Conservation (phyloP, 2,797 vertebrate species). For the Anas georgica region DNA sequence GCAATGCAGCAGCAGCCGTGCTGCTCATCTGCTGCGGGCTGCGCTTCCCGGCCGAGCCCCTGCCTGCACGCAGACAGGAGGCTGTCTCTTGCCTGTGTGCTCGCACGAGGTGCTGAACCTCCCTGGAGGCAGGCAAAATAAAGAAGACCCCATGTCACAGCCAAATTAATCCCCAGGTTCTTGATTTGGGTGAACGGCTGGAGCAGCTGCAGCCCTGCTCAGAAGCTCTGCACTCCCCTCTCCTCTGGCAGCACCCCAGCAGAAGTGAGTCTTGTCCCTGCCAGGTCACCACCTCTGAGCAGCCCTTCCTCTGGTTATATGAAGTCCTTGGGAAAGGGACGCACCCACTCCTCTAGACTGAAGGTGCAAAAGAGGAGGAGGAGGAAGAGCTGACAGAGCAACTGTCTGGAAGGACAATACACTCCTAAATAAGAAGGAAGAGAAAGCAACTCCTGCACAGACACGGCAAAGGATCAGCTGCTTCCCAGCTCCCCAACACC, state of each 20-base stretch:
- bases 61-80: not conserved
- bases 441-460: not conserved
- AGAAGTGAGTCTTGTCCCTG: not conserved
- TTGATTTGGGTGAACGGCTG: not conserved
- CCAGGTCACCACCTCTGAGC: not conserved
- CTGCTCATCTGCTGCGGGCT: not conserved
- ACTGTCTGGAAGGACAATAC: not conserved
- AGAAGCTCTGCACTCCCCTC: not conserved
- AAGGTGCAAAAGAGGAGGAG: not conserved
- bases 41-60: constrained; percentile 13
- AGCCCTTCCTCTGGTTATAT: not conserved
- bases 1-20: constrained; percentile 50
- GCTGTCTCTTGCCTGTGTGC: not conserved
- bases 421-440: not conserved
- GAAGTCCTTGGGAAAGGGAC: not conserved
- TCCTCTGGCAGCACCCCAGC: not conserved
- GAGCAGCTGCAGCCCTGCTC: not conserved
- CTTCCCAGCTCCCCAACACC: not conserved
- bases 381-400: not conserved
- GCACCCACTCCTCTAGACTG: not conserved
- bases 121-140: not conserved
- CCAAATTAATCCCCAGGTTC: not conserved
- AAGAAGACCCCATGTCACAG: accelerated
- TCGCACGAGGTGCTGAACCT: accelerated
- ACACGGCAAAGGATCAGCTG: not conserved